phyloP scores from a whole-genome alignment of 2,113 vertebrate genomes.

The Aldabrachelys gigantea region DNA sequence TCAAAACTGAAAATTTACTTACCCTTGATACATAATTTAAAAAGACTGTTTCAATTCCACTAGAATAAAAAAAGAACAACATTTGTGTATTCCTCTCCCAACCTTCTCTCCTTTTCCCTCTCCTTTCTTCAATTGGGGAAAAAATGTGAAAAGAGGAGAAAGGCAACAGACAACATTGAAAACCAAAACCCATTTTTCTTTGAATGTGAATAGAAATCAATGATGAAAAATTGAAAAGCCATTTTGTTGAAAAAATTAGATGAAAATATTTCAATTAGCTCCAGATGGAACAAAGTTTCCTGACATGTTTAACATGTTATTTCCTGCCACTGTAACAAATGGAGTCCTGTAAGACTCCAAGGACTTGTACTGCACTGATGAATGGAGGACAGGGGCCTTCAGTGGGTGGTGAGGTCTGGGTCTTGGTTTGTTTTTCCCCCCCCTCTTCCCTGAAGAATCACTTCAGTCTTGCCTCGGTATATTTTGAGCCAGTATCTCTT shows the following conservation, averaged over 20 bases:
- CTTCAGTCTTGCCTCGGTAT: neutral
- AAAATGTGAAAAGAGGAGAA: neutral
- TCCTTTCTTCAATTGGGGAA: neutral
- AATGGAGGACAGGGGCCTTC: neutral
- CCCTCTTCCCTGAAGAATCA: neutral
- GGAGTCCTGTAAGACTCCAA: neutral
- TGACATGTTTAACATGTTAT: neutral
- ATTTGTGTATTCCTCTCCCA: neutral
- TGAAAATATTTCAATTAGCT: neutral
- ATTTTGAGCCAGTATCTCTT: neutral
- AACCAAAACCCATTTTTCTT: neutral
- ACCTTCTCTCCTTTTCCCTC: neutral
- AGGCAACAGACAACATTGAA: neutral
- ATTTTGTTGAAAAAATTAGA: neutral
- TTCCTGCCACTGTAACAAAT: neutral
- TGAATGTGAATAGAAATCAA: neutral
- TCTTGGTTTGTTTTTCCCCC: neutral
- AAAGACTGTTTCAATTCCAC: neutral
- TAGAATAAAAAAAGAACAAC: neutral
- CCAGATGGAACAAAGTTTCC: neutral
- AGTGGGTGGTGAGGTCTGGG: neutral
- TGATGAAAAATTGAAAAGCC: neutral
- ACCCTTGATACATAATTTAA: neutral
- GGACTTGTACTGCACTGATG: neutral
- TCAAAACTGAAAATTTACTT: neutral